Evolutionary conservation across 1,140 invertebrate genomes (phyloP).

Genomic region (Cydia strobilella): DNA sequence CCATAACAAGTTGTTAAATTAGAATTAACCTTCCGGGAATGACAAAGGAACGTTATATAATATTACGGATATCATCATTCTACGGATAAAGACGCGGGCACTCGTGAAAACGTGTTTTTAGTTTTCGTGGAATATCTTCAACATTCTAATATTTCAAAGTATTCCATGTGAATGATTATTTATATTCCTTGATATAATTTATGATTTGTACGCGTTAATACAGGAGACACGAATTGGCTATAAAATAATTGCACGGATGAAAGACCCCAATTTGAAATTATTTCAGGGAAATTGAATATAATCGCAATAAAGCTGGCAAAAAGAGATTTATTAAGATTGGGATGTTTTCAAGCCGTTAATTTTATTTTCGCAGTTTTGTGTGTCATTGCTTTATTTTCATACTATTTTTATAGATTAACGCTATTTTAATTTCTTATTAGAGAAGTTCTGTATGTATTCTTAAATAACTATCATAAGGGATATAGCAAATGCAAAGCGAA

Average conservation of each 20-base stretch:
- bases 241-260: conserved; percentile 16
- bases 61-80: no score
- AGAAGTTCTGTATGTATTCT: no score
- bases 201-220: neutral
- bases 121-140: neutral
- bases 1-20: no score
- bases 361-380: conserved; percentile 16
- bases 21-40: no score
- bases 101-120: no score
- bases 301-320: conserved; percentile 8
- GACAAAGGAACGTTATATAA: no score
- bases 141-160: neutral
- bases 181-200: neutral
- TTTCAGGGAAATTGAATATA: conserved; percentile 8
- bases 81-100: no score
- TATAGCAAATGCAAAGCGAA: no score
- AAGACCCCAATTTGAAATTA: neutral
- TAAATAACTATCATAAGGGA: no score
- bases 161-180: neutral
- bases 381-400: neutral
- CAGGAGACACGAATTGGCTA: neutral
- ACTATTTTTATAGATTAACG: neutral
- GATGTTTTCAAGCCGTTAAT: conserved; percentile 16
- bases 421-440: neutral
- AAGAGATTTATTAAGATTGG: conserved; percentile 22